A percentile compares a stretch with the other conserved stretches of the same genome.
Conservation (phyloP, 2,113 vertebrate species). For the Tapirus terrestris region DNA sequence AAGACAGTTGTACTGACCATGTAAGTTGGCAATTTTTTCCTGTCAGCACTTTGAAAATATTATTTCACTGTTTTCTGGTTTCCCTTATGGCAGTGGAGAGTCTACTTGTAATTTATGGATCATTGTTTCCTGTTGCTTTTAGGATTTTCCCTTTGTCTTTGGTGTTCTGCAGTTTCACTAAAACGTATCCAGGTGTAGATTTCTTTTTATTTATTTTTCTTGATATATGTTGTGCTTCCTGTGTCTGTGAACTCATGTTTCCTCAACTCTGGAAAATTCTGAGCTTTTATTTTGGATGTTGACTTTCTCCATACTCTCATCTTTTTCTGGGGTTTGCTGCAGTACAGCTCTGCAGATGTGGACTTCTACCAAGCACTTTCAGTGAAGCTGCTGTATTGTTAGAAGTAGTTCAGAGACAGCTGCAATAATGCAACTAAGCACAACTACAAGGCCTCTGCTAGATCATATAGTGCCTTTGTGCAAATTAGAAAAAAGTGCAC, state of each 20-base stretch:
- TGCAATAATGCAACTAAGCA: neutral
- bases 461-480: neutral
- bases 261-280: conserved; percentile 37
- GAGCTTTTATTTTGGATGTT: conserved; percentile 22
- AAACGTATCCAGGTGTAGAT: neutral
- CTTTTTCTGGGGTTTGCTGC: neutral
- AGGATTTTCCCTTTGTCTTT: conserved; percentile 60
- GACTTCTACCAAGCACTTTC: neutral
- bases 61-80: conserved; percentile 27
- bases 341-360: neutral
- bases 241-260: neutral
- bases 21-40: conserved; percentile 6
- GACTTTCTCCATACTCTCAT: neutral
- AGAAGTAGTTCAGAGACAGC: neutral
- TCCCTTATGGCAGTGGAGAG: neutral
- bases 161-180: conserved; percentile 48
- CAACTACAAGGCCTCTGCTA: neutral
- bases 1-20: neutral
- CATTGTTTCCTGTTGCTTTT: conserved; percentile 40
- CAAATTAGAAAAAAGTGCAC: neutral
- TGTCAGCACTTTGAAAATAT: conserved; percentile 49
- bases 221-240: neutral
- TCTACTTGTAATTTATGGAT: conserved; percentile 22
- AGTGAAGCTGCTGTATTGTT: neutral
- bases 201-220: conserved; percentile 39